Base-by-base conservation (phyloP, 2,888 invertebrate species). In the Thera obeliscata region DNA sequence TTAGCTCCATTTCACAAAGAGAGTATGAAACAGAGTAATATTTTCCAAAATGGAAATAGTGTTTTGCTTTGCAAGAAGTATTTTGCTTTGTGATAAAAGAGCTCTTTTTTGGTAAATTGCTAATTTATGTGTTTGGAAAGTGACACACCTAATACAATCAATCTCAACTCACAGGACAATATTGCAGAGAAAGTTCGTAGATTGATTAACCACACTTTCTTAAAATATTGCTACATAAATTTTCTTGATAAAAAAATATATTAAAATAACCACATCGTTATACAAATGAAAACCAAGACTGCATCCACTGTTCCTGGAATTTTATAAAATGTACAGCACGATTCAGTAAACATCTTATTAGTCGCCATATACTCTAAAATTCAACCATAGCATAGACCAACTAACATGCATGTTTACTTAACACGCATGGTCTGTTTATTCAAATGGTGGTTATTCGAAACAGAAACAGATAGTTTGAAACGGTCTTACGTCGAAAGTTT, bases 171-270 rank as follows among this genome's bases (percentile, higher is more conserved):
- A 50, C 22, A 50, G 50, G 50, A 50, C 22, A 50, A 33, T 52
- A 52, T 7, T 50, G 12, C 6, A 12, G 50, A 57, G 50, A 56
- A 56, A 56, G 56, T 65, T 60, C 50, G 49, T 58, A 64, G 66
- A 62, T 66, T 63, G 64, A 61, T 36, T 69, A 59, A 66, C 61
- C 9, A 54, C 46, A 59, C 72, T 72, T 72, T 70, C 72, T 56
- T 65, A 56, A 6, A 22, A 35, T 2, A 54, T 41, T 7, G 6
- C 1, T 41, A 41, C 0, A n/a, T 12, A 2, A 12, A 49, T 2
- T 2, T 50, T 9, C 9, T 9, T 46, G 43, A 46, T 2, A 46
- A 46, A 9, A 46, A 46, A 9, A 46, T 9, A 2, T 46, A 9
- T 9, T 1, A 9, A 7, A 46, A 43, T 2, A 43, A 41, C 6